Base-by-base conservation (phyloP, 1,140 invertebrate species). In the Cotesia glomerata region DNA sequence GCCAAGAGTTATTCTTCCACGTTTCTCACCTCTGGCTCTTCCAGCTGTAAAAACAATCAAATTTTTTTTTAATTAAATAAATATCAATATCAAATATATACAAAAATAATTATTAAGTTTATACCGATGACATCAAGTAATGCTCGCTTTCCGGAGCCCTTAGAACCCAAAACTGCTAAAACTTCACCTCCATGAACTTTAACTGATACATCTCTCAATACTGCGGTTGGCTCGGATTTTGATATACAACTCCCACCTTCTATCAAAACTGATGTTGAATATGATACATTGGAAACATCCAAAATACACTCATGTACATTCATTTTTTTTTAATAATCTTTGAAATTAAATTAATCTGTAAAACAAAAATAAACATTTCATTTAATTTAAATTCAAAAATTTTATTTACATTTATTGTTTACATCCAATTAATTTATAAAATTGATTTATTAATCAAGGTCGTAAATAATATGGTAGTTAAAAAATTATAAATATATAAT, bases 81-180 rank as follows among this genome's bases (percentile, higher is more conserved):
- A 54, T 54, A n/a, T 1, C 51, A 14, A n/a, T 54, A 7, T 18
- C 52, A 26, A 26, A 26, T 26, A 3, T 3, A 26, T 26, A 26
- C 1, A 26, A 26, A 26, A 26, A 26, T 54, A 54, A 54, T n/a
- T 13, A 14, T 13, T 54, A 54, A 45, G 8, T 45, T 32, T 3
- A 71, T 77, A 87, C 86, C 86, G 35, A 97, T 96, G 1, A 97
- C 95, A 82, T 97, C 96, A 4, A 98, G 86, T 1, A 98, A 88
- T 0, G 96, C 95, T 67, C 94, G 89, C 83, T 98, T 98, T 0
- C 96, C 96, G 75, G 95, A 97, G 91, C 95, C 95, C 90, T 97
- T 98, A 0, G 95, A 97, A 5, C 96, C 96, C 5, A 98, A 87
- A 72, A 98, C 92, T 16, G 96, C 96, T 77, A 97, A 91, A 51